These are phyloP conservation scores for Zaprionus nigranus DNA, from an alignment of 1,140 invertebrate genomes.

Conservation along the genomic window DNA sequence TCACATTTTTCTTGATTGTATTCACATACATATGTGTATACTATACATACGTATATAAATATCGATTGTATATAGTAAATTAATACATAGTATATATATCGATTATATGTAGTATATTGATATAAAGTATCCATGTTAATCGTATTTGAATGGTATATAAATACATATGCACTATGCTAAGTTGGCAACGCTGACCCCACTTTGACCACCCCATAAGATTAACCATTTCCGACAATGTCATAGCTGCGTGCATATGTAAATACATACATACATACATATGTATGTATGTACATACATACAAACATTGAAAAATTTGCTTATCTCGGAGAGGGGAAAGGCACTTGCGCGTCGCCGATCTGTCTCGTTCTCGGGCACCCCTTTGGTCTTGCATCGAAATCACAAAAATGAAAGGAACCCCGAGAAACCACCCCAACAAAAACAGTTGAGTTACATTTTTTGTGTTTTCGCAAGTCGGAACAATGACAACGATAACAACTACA, in stretches of 20 bases:
- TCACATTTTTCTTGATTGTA: too few species aligned
- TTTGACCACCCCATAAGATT: background rate
- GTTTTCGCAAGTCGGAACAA: slow-evolving; percentile 35
- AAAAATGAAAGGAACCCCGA: slow-evolving; percentile 25
- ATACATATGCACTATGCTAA: slow-evolving; percentile 32
- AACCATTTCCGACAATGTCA: slow-evolving; percentile 6
- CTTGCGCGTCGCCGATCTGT: slow-evolving; percentile 73
- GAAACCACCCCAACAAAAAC: slow-evolving; percentile 60
- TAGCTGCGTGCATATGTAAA: slow-evolving; percentile 17
- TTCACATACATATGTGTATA: too few species aligned
- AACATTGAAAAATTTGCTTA: slow-evolving; percentile 21
- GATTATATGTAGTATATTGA: too few species aligned
- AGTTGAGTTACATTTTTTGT: slow-evolving; percentile 60
- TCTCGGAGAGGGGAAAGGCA: slow-evolving; percentile 37
- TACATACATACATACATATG: slow-evolving; percentile 1
- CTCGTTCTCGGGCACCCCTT: slow-evolving; percentile 41
- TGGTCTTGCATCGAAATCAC: slow-evolving; percentile 21
- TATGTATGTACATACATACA: background rate
- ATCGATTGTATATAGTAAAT: background rate
- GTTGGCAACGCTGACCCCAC: slow-evolving; percentile 34
- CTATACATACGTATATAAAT: background rate
- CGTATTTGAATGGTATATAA: background rate
- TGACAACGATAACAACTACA: slow-evolving; percentile 10
- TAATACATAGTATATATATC: slow-evolving; percentile 9
- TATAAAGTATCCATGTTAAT: slow-evolving; percentile 15